These are phyloP conservation scores for Lepidurus apus DNA, from an alignment of 1,140 invertebrate genomes.

Conservation along the genomic window DNA sequence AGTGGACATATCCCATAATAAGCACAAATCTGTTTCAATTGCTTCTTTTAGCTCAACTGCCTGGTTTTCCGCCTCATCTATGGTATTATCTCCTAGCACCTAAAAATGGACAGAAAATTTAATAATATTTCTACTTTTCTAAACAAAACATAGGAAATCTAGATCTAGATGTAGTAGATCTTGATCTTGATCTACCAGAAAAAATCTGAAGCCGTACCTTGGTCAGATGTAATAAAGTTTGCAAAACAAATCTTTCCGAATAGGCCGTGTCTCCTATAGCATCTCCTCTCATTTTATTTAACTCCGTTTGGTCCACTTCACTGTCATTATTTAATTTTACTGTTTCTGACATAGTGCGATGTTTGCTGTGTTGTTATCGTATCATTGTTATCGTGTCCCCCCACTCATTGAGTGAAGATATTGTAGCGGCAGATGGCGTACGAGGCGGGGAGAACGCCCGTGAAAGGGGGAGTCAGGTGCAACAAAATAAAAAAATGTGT, in stretches of 20 bases:
- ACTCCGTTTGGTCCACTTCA: background rate
- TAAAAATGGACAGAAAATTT: background rate
- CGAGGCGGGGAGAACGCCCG: no score
- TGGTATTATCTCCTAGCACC: background rate
- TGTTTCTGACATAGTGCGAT: background rate
- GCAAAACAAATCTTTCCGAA: background rate
- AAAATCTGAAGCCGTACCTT: background rate
- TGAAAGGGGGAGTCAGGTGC: no score
- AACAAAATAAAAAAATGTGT: no score
- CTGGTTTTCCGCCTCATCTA: background rate
- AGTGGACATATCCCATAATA: conserved; percentile 1
- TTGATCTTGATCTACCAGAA: background rate
- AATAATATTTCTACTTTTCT: no score
- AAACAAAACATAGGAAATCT: no score
- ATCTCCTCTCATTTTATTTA: background rate
- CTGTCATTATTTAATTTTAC: background rate
- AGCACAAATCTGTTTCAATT: background rate
- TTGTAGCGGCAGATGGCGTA: no score
- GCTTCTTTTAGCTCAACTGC: background rate
- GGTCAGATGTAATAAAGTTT: background rate
- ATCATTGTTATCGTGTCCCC: no score
- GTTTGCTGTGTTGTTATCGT: background rate
- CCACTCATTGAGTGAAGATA: background rate
- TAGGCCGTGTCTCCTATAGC: background rate
- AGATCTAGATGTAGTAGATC: no score